Percentiles rank a stretch among this genome's conserved stretches.
phyloP scores from a whole-genome alignment of 2,797 vertebrate genomes.

The Onychomys torridus region DNA sequence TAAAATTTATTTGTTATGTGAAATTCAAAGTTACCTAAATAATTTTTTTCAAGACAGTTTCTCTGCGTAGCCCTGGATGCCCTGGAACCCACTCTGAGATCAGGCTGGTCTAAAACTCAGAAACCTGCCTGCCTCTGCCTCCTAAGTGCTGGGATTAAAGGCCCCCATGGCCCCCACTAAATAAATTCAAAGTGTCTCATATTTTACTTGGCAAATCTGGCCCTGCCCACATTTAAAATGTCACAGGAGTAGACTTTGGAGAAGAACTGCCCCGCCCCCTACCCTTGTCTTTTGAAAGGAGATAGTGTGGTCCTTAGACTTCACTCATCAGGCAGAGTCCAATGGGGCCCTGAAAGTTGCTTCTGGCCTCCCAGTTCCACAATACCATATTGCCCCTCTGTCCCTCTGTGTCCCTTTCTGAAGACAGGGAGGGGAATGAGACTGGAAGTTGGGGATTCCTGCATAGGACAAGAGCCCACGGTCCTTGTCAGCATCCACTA shows the following conservation, averaged over 20 bases:
- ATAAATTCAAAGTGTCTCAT: not conserved
- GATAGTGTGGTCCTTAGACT: not conserved
- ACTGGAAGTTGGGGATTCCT: not conserved
- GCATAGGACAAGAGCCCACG: not conserved
- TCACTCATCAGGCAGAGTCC: not conserved
- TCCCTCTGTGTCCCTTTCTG: not conserved
- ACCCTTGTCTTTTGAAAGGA: not conserved
- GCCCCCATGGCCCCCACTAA: not conserved
- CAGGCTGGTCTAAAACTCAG: not conserved
- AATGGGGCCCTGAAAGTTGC: not conserved
- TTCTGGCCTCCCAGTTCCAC: not conserved
- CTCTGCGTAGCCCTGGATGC: not conserved
- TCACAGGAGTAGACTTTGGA: not conserved
- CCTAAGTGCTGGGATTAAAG: not conserved
- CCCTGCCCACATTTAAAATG: not conserved
- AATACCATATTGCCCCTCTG: not conserved
- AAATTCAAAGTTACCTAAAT: constrained; percentile 26
- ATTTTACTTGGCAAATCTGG: constrained; percentile 21
- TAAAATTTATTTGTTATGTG: constrained; percentile 15
- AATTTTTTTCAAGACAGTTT: not conserved
- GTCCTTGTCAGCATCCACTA: not conserved
- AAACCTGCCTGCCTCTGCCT: not conserved
- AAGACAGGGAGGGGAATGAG: not conserved
- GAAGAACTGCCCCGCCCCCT: not conserved
- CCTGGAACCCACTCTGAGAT: not conserved